Evolutionary conservation across 2,797 vertebrate genomes (phyloP), one percentile per base, ranked within the genome.

Genomic region (Characodon lateralis): DNA sequence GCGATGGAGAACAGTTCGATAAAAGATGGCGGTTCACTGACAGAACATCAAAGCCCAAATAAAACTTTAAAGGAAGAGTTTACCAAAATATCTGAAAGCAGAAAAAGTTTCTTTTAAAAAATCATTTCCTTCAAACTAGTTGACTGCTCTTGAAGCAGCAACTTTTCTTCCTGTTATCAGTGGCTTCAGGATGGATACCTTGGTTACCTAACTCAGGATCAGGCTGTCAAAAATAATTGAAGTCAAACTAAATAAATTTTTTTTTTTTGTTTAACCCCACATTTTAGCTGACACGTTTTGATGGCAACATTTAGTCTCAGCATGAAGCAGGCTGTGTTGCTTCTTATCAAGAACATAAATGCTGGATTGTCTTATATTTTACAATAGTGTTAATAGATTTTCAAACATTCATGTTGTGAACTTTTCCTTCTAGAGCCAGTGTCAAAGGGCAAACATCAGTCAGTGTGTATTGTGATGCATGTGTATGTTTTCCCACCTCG

Each of bases 401-500:
- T 63, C 2, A 8, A 63, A 51, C 50, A 51, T 18, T 51, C 16
- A 51, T 51, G 50, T 18, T 3, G 50, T 51, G 16, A 53, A 18
- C 3, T 53, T 66, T 66, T 41, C 35, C 26, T 65, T 22, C 2
- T 9, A 66, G 35, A 66, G 9, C 61, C 20, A 65, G 22, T 39
- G 31, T 65, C 31, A 65, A 65, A 65, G 31, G 5, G 18, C 16
- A 35, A 10, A 66, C 12, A 41, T 22, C 20, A 39, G 63, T 66
- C 18, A 39, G 39, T 66, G 31, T 65, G 35, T 68, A n/a, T 22
- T 68, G 24, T n/a, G 39, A 43, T 14, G 5, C 13, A 12, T 73
- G 71, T 66, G 24, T 61, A 10, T 68, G 10, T 76, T 41, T 65
- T 81, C 97, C 97, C 89, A 99, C 98, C 97, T 83, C 97, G 95